Evolutionary conservation across 2,113 vertebrate species (phyloP).

Genomic region (Percopsis transmontana): DNA sequence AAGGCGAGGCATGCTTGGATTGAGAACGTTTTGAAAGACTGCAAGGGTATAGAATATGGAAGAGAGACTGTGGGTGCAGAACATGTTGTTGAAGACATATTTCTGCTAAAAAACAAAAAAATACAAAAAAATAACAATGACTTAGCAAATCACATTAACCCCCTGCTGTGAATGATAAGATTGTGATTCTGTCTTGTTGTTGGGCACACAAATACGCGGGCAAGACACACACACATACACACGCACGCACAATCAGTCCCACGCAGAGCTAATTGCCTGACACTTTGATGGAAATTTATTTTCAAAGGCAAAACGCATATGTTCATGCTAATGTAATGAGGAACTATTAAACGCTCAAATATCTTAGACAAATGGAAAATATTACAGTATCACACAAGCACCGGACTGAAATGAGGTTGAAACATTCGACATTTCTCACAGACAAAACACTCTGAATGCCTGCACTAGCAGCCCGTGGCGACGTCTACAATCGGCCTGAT

Average conservation of each 20-base stretch:
- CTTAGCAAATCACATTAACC: slow-evolving; percentile 75
- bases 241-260: slow-evolving; percentile 12
- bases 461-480: not conserved
- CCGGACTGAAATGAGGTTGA: slow-evolving; percentile 24
- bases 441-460: slow-evolving; percentile 25
- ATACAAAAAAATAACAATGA: slow-evolving; percentile 61
- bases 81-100: slow-evolving; percentile 31
- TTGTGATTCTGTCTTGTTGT: slow-evolving; percentile 59
- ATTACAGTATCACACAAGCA: slow-evolving; percentile 40
- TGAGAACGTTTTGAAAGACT: too few relatives aligned
- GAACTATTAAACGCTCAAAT: slow-evolving; percentile 64
- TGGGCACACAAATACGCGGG: slow-evolving; percentile 2
- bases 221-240: slow-evolving; percentile 7
- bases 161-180: slow-evolving; percentile 67
- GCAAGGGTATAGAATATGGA: not conserved
- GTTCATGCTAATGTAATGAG: slow-evolving; percentile 78
- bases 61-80: slow-evolving; percentile 3
- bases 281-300: slow-evolving; percentile 74
- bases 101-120: slow-evolving; percentile 46
- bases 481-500: slow-evolving; percentile 30
- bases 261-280: slow-evolving; percentile 70
- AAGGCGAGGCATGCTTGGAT: not conserved
- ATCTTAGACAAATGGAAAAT: slow-evolving; percentile 57
- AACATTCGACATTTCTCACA: slow-evolving; percentile 16
- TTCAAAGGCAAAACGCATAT: slow-evolving; percentile 75